Percentiles rank a stretch among this genome's conserved stretches.
These are phyloP conservation scores for Clistopyga incitator DNA, from an alignment of 2,888 invertebrate species.

Conservation along the genomic window DNA sequence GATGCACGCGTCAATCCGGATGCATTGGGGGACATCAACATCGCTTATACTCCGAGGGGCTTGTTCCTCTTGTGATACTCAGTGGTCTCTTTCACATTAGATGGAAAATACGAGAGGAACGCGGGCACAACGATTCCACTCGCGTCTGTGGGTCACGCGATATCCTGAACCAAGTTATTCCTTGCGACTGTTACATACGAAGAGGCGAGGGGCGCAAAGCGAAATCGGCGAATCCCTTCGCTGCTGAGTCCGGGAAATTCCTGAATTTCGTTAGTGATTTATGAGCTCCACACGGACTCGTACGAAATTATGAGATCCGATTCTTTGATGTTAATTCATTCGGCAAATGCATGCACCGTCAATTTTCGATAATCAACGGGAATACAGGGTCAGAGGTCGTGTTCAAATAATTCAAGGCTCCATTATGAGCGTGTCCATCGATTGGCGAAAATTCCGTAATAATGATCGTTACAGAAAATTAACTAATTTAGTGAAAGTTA, in stretches of 20 bases:
- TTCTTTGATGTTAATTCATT: slow-evolving; percentile 14
- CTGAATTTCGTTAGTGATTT: slow-evolving; percentile 60
- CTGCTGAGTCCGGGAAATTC: slow-evolving; percentile 41
- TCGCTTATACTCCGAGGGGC: slow-evolving; percentile 19
- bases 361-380: slow-evolving; percentile 16
- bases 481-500: no score
- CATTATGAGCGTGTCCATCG: not conserved
- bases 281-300: slow-evolving; percentile 12
- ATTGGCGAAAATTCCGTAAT: not conserved
- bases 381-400: not conserved
- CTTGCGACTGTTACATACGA: slow-evolving; percentile 34
- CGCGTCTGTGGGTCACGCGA: slow-evolving; percentile 68
- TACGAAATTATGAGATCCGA: slow-evolving; percentile 11
- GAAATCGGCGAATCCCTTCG: slow-evolving; percentile 45
- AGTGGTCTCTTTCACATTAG: slow-evolving; percentile 37
- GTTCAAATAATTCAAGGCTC: not conserved
- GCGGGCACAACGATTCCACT: slow-evolving; percentile 63
- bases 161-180: slow-evolving; percentile 48
- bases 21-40: slow-evolving; percentile 55
- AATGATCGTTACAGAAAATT: no score
- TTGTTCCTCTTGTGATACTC: no score
- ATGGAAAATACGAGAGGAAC: slow-evolving; percentile 68
- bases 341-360: not conserved
- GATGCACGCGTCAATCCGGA: slow-evolving; percentile 51
- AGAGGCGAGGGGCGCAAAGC: not conserved